Evolutionary conservation across 2,797 vertebrate species (phyloP), one percentile per base, ranked within the genome.

Genomic region (Ctenochaetus hawaiiensis): DNA sequence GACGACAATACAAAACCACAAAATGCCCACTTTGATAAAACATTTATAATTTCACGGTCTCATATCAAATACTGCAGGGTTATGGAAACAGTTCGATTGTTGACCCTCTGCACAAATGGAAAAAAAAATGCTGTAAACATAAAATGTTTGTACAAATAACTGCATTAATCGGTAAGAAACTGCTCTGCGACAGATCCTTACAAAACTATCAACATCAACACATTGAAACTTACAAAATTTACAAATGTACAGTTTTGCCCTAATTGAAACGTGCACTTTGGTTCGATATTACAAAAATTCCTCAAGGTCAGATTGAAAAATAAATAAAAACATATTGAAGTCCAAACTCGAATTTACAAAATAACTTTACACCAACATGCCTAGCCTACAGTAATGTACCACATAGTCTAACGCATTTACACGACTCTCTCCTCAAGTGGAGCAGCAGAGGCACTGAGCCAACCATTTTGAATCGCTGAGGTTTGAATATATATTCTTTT

Each of bases 241-340:
- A 94, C 95, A 95, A 87, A 94, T 94, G 86, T 95, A 96, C 94
- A 95, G 43, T 74, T 87, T 75, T 87, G 76, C 58, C 77, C 86
- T 13, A 82, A 84, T 94, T 92, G 78, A 92, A 96, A 93, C 92
- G 90, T 91, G 89, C 94, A 95, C 95, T 96, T 96, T 96, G 96
- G 95, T 95, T 96, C 87, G 68, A 94, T 91, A 53, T 89, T 96
- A 96, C 87, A 96, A 94, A 92, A 95, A 92, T 87, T 84, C 67
- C 75, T 76, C 84, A 76, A 72, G 89, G 74, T 91, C 84, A 77
- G 83, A 80, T 92, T 89, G 74, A 93, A 94, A 95, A 96, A 96
- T 95, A 95, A 94, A 95, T 95, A 94, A 93, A 91, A 91, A 89
- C 75, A 93, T 90, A 87, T 88, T 62, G 71, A 93, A 85, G 86